Conservation (phyloP, 2,113 vertebrate genomes). For the Lepus americanus region DNA sequence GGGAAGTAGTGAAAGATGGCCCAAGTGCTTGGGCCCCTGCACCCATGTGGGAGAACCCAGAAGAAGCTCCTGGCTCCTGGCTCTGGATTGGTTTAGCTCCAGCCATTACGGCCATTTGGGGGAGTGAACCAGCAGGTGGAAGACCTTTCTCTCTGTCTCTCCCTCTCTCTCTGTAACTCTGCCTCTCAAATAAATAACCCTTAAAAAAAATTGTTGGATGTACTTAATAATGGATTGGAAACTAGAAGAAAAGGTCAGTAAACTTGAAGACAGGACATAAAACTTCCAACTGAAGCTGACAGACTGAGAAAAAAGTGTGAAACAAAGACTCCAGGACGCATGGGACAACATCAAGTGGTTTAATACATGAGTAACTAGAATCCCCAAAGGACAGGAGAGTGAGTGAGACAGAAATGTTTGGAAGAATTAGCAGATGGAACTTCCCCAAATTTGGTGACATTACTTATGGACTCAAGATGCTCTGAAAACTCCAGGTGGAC, state of each 20-base stretch:
- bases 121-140: too few species aligned
- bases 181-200: too few species aligned
- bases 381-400: background rate
- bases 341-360: background rate
- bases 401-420: background rate
- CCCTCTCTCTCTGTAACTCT: too few species aligned
- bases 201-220: too few species aligned
- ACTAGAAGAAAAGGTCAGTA: background rate
- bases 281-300: slow-evolving; percentile 2
- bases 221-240: background rate
- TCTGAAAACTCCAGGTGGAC: background rate
- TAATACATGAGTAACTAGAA: background rate
- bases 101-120: background rate
- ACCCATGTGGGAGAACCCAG: too few species aligned
- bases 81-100: background rate
- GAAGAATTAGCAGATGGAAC: background rate
- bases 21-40: too few species aligned
- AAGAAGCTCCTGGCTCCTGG: too few species aligned
- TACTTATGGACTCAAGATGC: background rate
- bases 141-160: too few species aligned
- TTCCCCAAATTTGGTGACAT: background rate
- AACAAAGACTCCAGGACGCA: background rate
- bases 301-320: background rate
- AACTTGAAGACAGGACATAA: background rate
- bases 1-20: too few species aligned